Base-by-base conservation (phyloP, 2,113 vertebrate genomes). In the Istiophorus platypterus region DNA sequence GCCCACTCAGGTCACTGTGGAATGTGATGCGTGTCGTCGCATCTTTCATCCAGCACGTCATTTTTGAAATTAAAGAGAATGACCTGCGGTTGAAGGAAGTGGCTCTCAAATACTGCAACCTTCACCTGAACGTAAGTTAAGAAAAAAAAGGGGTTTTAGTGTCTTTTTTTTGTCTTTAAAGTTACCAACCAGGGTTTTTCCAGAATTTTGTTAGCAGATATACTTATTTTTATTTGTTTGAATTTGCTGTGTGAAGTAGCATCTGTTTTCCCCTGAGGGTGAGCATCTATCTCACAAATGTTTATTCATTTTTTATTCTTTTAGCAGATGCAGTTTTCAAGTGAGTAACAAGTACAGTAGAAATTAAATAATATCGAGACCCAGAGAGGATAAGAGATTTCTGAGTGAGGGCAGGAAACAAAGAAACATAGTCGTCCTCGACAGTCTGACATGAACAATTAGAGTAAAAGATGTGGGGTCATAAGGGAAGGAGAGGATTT, bases 11-110 rank as follows among this genome's bases (percentile, higher is more conserved):
- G 85, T 87, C 86, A 0, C 59, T 86, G 58, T 96, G 95, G 95
- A 56, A 75, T 2, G 89, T 92, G 12, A 80, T 93, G 69, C 91
- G 92, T 29, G 59, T 94, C 1, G 84, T 94, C 1, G 80, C 90
- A 2, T 90, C 92, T 11, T 96, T 95, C 69, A 91, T 96, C 59
- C 93, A 95, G 79, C 86, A 93, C 4, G 79, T 95, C 2, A 24
- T 93, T n/a, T 73, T 92, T 4, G 83, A 85, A 59, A 65, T 92
- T 1, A 26, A 69, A 27, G 31, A n/a, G 1, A 41, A 42, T 0
- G 91, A 93, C 45, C 22, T 56, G 0, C 85, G 68, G 57, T 14
- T 92, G 34, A 68, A 56, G 29, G 86, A 85, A 0, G 57, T 94
- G 81, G 72, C 90, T 57, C 80, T 95, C 2, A 91, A 90, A 90